Percentiles rank a stretch among this genome's conserved stretches.
Conservation (phyloP, 2,888 invertebrate genomes). For the Sympetrum striolatum region DNA sequence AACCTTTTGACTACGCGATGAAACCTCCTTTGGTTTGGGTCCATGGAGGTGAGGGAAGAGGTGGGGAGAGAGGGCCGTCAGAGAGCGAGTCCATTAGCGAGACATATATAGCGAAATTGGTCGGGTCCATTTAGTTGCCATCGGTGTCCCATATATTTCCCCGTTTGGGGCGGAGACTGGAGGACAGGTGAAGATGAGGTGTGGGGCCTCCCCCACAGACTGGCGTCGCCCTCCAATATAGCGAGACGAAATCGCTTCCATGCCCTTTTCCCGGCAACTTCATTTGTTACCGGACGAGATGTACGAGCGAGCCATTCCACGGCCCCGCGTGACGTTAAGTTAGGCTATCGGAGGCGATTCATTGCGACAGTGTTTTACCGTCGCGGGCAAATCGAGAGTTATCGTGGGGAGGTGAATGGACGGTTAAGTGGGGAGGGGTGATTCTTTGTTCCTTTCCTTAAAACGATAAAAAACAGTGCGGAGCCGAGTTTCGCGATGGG, state of each 20-base stretch:
- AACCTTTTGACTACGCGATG: no score
- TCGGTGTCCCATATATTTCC: conserved; percentile 38
- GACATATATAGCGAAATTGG: conserved; percentile 42
- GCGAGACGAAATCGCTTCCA: background rate
- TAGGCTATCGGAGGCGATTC: background rate
- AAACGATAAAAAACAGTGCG: no score
- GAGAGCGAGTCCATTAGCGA: conserved; percentile 23
- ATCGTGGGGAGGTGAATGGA: background rate
- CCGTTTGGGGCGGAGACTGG: background rate
- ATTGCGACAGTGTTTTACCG: background rate
- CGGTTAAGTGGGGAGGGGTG: no score
- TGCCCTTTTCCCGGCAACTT: background rate
- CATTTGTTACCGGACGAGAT: background rate
- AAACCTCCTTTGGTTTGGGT: background rate
- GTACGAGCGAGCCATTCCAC: background rate
- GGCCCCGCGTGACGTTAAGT: background rate
- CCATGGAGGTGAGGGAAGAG: background rate
- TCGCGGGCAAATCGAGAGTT: background rate
- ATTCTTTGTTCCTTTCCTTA: no score
- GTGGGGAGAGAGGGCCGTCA: background rate
- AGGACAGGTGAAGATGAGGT: background rate
- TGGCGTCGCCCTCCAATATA: background rate
- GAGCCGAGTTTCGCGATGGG: no score
- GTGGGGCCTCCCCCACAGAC: background rate
- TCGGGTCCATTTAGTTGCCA: conserved; percentile 41